Conservation (phyloP, 2,797 vertebrate species). For the Pseudochirops corinnae region DNA sequence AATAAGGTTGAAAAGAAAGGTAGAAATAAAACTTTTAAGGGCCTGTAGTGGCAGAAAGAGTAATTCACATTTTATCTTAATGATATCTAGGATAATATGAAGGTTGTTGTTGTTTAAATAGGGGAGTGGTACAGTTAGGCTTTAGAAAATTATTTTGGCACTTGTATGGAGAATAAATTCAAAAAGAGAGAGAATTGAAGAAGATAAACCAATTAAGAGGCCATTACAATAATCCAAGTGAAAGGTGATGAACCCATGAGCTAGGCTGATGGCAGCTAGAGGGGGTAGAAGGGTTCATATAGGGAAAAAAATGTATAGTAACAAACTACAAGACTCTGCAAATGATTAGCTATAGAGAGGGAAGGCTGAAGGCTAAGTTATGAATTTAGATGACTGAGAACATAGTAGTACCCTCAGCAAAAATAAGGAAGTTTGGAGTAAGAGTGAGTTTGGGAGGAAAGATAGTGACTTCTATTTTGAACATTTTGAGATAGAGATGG, state of each 20-base stretch:
- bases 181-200: neutral
- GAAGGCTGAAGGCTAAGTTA: neutral
- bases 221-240: neutral
- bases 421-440: neutral
- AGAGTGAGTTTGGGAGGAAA: neutral
- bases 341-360: neutral
- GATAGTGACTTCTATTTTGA: neutral
- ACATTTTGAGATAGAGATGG: neutral
- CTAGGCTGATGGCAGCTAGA: neutral
- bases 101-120: neutral
- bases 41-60: neutral
- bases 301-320: neutral
- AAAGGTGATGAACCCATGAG: neutral
- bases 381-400: neutral
- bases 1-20: neutral
- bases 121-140: neutral
- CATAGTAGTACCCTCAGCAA: neutral
- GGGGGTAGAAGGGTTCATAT: neutral
- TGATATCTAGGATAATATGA: neutral
- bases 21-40: neutral
- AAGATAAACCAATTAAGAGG: neutral
- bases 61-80: neutral
- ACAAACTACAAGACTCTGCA: neutral
- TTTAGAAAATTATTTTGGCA: neutral
- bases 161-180: neutral